A percentile compares a stretch with the other conserved stretches of the same genome.
phyloP scores from a whole-genome alignment of 1,140 invertebrate genomes.

The Wiebesia pumilae region DNA sequence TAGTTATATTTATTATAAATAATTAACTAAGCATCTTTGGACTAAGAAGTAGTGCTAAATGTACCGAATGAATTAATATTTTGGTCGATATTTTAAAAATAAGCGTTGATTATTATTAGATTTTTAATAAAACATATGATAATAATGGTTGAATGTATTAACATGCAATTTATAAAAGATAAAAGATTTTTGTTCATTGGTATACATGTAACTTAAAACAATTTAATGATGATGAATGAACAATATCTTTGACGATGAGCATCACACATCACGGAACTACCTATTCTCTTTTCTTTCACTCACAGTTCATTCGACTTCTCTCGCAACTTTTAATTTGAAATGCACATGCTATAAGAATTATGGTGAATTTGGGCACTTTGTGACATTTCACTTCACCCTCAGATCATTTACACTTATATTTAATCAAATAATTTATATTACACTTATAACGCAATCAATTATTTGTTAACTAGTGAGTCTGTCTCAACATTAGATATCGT shows the following conservation, averaged over 20 bases:
- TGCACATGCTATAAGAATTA: slow-evolving; percentile 63
- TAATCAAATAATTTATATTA: slow-evolving; percentile 69
- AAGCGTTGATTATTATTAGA: no score
- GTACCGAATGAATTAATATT: no score
- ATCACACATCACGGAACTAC: background rate
- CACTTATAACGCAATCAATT: slow-evolving; percentile 60
- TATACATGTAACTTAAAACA: background rate
- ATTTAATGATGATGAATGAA: slow-evolving; percentile 13
- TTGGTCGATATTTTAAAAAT: no score
- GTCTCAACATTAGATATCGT: slow-evolving; percentile 58
- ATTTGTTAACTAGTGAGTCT: slow-evolving; percentile 63
- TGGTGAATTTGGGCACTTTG: slow-evolving; percentile 72
- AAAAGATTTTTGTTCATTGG: background rate
- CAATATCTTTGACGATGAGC: slow-evolving; percentile 24
- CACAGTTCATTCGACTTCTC: background rate
- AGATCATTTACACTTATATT: slow-evolving; percentile 70
- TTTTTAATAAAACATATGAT: background rate
- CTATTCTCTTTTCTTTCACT: slow-evolving; percentile 21
- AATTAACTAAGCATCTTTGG: no score
- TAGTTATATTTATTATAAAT: no score
- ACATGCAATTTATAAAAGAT: background rate
- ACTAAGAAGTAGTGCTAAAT: no score
- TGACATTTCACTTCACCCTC: slow-evolving; percentile 74
- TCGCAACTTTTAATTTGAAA: slow-evolving; percentile 54
- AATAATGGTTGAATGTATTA: background rate